phyloP scores from a whole-genome alignment of 1,140 invertebrate genomes.

The Bactericera cockerelli region DNA sequence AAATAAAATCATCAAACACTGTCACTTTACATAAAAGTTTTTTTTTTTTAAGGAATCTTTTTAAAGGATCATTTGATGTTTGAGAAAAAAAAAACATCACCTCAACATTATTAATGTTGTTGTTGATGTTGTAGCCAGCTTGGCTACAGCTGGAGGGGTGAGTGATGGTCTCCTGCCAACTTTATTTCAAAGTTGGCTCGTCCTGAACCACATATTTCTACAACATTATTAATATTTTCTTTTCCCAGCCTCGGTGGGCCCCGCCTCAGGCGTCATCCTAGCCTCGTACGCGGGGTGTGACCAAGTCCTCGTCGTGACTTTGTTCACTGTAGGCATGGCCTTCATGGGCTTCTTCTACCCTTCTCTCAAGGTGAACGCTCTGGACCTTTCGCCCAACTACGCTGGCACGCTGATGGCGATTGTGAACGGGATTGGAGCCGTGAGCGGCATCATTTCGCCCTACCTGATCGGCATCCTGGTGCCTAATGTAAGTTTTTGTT shows the following conservation, averaged over 20 bases:
- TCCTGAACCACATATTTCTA: too few relatives aligned
- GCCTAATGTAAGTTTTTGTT: constrained; percentile 47
- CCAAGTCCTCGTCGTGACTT: constrained; percentile 39
- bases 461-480: constrained; percentile 60
- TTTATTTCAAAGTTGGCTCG: too few relatives aligned
- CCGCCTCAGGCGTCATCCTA: constrained; percentile 58
- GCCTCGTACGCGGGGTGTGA: constrained; percentile 68
- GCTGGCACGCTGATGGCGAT: constrained; percentile 69
- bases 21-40: too few relatives aligned
- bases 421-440: constrained; percentile 65
- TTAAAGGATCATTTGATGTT: too few relatives aligned
- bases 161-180: too few relatives aligned
- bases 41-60: too few relatives aligned
- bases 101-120: too few relatives aligned
- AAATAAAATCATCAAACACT: too few relatives aligned
- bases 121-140: too few relatives aligned
- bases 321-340: constrained; percentile 54
- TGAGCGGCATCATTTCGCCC: constrained; percentile 64
- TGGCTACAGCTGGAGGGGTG: too few relatives aligned
- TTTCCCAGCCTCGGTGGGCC: constrained; percentile 47
- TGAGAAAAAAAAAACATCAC: too few relatives aligned
- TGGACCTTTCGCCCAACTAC: constrained; percentile 69
- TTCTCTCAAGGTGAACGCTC: constrained; percentile 60
- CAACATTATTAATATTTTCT: too few relatives aligned
- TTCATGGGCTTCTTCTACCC: constrained; percentile 60